Percentiles rank a stretch among this genome's conserved stretches.
phyloP scores from a whole-genome alignment of 1,140 invertebrate genomes.

The Manduca sexta region DNA sequence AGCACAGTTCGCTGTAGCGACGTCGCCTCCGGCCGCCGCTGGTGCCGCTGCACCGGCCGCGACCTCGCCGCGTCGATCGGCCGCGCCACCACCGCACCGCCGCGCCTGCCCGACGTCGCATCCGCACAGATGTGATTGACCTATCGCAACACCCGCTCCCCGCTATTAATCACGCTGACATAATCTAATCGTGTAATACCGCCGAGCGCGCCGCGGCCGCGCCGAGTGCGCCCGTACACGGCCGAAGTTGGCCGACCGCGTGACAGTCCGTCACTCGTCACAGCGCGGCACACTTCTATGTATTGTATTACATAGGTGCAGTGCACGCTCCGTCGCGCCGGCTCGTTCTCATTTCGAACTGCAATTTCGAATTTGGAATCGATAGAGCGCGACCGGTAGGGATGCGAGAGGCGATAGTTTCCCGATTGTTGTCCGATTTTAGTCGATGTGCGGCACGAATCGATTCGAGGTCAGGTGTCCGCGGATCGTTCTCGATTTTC shows the following conservation, averaged over 20 bases:
- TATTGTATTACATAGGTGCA: constrained; percentile 61
- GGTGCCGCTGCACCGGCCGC: too few relatives aligned
- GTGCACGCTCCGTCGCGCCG: constrained; percentile 40
- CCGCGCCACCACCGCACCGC: too few relatives aligned
- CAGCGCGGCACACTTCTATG: constrained; percentile 53
- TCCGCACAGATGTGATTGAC: constrained; percentile 30
- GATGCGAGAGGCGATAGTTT: constrained; percentile 1
- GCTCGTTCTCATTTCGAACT: constrained; percentile 36
- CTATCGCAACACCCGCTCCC: constrained; percentile 33
- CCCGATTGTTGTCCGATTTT: constrained; percentile 10
- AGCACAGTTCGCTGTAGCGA: too few relatives aligned
- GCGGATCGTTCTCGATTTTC: constrained; percentile 8
- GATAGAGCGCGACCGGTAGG: constrained; percentile 11
- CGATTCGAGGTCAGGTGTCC: constrained; percentile 10
- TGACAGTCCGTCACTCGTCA: constrained; percentile 65
- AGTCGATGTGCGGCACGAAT: constrained; percentile 7
- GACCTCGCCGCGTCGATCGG: too few relatives aligned
- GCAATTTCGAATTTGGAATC: constrained; percentile 21
- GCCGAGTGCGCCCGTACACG: constrained; percentile 24
- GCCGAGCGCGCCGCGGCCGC: constrained; percentile 27
- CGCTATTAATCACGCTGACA: constrained; percentile 44
- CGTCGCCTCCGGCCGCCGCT: too few relatives aligned
- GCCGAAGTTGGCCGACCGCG: constrained; percentile 39
- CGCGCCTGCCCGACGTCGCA: constrained; percentile 16
- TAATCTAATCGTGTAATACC: constrained; percentile 46